Evolutionary conservation across 2,888 invertebrate genomes (phyloP).

Genomic region (Nesidiocoris tenuis): DNA sequence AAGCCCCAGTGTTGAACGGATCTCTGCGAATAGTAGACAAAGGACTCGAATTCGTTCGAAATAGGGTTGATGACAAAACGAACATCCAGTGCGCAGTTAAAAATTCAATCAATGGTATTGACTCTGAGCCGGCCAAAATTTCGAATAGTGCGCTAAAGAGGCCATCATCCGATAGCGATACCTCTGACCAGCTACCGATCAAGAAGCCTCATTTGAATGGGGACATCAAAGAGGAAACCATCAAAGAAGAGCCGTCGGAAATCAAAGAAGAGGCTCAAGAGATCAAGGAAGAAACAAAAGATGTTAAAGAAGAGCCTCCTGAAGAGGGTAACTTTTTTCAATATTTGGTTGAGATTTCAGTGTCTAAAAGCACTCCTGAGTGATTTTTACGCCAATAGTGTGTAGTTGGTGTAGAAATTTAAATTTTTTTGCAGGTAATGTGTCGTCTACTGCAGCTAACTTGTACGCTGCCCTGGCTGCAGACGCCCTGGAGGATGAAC

Average conservation of each 20-base stretch:
- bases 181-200: slow-evolving; percentile 17
- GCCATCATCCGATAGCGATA: slow-evolving; percentile 23
- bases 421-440: slow-evolving; percentile 52
- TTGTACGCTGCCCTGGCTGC: slow-evolving; percentile 82
- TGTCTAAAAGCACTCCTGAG: background rate
- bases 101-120: slow-evolving; percentile 25
- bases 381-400: too few species aligned
- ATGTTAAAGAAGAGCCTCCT: slow-evolving; percentile 46
- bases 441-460: slow-evolving; percentile 81
- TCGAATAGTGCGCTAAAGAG: background rate
- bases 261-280: slow-evolving; percentile 3
- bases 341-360: slow-evolving; percentile 45
- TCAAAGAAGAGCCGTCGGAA: slow-evolving; percentile 19
- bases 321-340: slow-evolving; percentile 46
- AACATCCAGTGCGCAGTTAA: slow-evolving; percentile 14
- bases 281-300: slow-evolving; percentile 32
- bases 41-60: slow-evolving; percentile 62
- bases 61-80: slow-evolving; percentile 11
- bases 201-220: slow-evolving; percentile 52
- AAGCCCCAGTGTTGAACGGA: slow-evolving; percentile 62
- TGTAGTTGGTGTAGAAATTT: too few species aligned
- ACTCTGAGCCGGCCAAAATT: slow-evolving; percentile 7
- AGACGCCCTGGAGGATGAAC: slow-evolving; percentile 77
- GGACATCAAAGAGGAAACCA: slow-evolving; percentile 46
- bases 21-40: slow-evolving; percentile 61